A percentile compares a stretch with the other conserved stretches of the same genome.
Evolutionary conservation across 2,888 invertebrate species (phyloP).

Genomic region (Pristionchus japonicus): DNA sequence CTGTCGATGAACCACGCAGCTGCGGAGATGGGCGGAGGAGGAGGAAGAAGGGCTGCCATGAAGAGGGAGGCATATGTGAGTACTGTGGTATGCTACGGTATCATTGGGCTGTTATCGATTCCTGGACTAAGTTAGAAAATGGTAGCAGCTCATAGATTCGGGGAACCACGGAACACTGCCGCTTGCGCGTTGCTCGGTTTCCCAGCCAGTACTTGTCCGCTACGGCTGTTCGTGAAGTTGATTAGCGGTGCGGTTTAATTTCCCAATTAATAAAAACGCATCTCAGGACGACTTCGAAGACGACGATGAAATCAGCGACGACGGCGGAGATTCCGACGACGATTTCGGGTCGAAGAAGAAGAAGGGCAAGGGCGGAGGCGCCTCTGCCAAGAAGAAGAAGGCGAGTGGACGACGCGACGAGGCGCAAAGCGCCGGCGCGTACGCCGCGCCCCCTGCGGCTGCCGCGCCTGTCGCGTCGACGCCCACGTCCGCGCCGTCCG

Average conservation of each 20-base stretch:
- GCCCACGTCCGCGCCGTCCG: neutral
- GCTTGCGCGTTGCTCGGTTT: no score
- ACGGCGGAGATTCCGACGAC: slow-evolving; percentile 62
- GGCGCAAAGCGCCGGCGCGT: neutral
- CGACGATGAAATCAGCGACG: slow-evolving; percentile 63
- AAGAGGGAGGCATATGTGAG: slow-evolving; percentile 32
- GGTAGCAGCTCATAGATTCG: no score
- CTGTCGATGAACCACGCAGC: neutral
- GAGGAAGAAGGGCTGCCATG: neutral
- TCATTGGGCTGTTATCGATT: no score
- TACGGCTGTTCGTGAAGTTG: no score
- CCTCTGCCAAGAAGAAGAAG: slow-evolving; percentile 50
- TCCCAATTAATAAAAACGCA: neutral
- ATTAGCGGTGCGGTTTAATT: no score
- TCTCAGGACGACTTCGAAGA: slow-evolving; percentile 59
- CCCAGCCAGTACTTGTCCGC: neutral
- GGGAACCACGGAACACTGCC: no score
- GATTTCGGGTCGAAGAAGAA: slow-evolving; percentile 69
- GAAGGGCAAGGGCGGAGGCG: slow-evolving; percentile 49
- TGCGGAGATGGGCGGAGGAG: neutral
- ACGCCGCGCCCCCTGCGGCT: no score
- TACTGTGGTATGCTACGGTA: neutral
- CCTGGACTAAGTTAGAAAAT: no score
- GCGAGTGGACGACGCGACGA: slow-evolving; percentile 34
- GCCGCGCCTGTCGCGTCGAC: neutral